Conservation (phyloP, 1,140 invertebrate genomes). For the Drosophila pandora region DNA sequence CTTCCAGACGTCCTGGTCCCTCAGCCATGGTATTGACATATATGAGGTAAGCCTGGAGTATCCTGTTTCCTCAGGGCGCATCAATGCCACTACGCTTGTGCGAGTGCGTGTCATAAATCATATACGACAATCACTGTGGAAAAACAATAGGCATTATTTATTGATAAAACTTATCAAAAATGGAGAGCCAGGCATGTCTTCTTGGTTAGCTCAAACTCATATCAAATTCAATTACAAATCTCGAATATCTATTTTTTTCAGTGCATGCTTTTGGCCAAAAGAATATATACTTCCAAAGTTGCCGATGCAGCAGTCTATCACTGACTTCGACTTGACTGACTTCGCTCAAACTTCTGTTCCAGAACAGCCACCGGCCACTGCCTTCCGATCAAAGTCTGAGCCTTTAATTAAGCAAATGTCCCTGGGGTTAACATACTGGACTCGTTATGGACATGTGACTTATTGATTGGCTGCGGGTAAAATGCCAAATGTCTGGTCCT, state of each 20-base stretch:
- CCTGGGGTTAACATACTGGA: constrained; percentile 33
- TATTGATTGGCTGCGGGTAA: constrained; percentile 68
- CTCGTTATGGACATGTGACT: constrained; percentile 47
- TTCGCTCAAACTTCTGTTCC: constrained; percentile 6
- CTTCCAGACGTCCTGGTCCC: constrained; percentile 99
- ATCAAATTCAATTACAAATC: too few species aligned
- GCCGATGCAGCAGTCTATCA: constrained; percentile 51
- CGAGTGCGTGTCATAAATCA: constrained; percentile 50
- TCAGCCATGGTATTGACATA: constrained; percentile 99
- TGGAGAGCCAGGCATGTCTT: background rate
- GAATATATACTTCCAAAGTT: constrained; percentile 52
- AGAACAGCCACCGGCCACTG: constrained; percentile 42
- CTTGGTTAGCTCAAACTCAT: too few species aligned
- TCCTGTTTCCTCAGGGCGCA: constrained; percentile 14
- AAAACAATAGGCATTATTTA: constrained; percentile 3
- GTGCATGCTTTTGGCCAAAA: constrained; percentile 20
- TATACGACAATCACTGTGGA: constrained; percentile 20
- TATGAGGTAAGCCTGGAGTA: constrained; percentile 89
- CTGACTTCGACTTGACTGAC: constrained; percentile 11
- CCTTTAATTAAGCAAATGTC: constrained; percentile 78
- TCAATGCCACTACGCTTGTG: constrained; percentile 9
- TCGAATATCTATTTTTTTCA: background rate
- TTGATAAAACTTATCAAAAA: background rate
- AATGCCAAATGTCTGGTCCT: constrained; percentile 46
- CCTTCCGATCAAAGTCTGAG: constrained; percentile 49